phyloP scores from a whole-genome alignment of 2,113 vertebrate species.

The Indicator maculatus region DNA sequence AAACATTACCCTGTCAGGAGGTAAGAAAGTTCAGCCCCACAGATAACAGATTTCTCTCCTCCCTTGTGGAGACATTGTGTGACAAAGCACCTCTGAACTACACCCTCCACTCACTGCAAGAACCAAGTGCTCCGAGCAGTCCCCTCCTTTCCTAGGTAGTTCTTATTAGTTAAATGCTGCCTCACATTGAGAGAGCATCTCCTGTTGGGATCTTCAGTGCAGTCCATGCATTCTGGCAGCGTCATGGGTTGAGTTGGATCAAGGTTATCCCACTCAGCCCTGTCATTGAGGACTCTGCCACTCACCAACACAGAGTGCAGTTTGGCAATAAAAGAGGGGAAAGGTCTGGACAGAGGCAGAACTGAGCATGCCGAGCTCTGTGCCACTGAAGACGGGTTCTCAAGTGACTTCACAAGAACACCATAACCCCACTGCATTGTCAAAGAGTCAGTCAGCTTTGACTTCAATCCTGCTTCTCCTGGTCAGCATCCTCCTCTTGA shows the following conservation, averaged over 20 bases:
- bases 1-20: not conserved
- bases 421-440: not conserved
- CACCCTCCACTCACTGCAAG: not conserved
- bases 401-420: not conserved
- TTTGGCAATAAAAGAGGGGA: not conserved
- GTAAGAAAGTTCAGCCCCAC: not conserved
- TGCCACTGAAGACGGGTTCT: not conserved
- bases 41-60: not conserved
- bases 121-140: not conserved
- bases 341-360: not conserved
- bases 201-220: not conserved
- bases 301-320: not conserved
- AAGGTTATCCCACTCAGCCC: not conserved
- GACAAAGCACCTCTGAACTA: not conserved
- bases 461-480: conserved; percentile 79
- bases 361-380: not conserved
- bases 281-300: accelerated
- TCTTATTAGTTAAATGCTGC: not conserved
- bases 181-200: not conserved
- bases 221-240: not conserved
- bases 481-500: conserved; percentile 62
- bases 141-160: not conserved
- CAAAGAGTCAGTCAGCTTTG: not conserved
- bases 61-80: not conserved
- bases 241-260: not conserved